Percentiles rank a stretch among this genome's conserved stretches.
Conservation (phyloP, 2,797 vertebrate species). For the Lateolabrax maculatus region DNA sequence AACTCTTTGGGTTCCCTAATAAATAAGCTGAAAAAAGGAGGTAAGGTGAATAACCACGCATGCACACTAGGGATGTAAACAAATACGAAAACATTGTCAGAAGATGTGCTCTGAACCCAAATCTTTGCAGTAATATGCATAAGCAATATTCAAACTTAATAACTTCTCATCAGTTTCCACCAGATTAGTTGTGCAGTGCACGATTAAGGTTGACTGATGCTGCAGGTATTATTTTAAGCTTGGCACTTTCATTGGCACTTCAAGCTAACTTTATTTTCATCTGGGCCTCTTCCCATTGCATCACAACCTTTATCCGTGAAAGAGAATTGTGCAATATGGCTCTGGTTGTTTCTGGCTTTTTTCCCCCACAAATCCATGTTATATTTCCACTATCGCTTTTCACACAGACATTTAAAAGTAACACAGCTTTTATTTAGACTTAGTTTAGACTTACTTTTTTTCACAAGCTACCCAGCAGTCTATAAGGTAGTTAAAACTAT, state of each 20-base stretch:
- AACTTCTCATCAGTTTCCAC: not conserved
- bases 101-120: not conserved
- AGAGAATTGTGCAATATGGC: not conserved
- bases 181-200: not conserved
- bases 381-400: not conserved
- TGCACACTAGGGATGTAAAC: not conserved
- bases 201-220: not conserved
- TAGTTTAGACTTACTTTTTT: not conserved
- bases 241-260: not conserved
- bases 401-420: not conserved
- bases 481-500: not conserved
- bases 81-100: constrained; percentile 10
- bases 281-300: not conserved
- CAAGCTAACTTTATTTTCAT: constrained; percentile 11
- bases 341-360: not conserved
- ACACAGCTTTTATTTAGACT: not conserved
- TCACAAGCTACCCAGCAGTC: not conserved
- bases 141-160: no score
- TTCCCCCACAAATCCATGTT: not conserved
- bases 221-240: constrained; percentile 24
- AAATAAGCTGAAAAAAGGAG: constrained; percentile 7
- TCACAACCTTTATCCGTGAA: not conserved
- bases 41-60: not conserved
- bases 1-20: not conserved
- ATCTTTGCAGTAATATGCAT: not conserved